phyloP scores from a whole-genome alignment of 2,888 invertebrate species.

The Pomacea canaliculata region DNA sequence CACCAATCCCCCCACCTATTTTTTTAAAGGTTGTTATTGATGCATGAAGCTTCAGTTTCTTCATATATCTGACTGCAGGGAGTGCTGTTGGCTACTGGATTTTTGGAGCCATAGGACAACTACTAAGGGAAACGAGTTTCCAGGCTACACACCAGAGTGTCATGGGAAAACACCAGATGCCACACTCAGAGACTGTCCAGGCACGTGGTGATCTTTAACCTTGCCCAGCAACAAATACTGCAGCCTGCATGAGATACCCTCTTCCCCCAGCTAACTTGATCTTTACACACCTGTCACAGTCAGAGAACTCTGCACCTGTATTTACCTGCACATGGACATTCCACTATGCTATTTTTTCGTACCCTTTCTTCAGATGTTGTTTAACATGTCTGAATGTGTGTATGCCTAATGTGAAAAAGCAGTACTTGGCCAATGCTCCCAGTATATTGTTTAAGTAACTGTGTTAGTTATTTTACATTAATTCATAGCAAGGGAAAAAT shows the following conservation, averaged over 20 bases:
- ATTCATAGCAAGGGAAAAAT: too few species aligned
- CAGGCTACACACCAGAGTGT: background rate
- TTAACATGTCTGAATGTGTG: too few species aligned
- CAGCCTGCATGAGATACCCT: background rate
- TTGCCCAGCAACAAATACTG: background rate
- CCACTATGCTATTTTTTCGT: too few species aligned
- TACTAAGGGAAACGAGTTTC: background rate
- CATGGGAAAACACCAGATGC: background rate
- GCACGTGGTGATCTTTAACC: slow-evolving; percentile 9
- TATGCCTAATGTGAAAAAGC: too few species aligned
- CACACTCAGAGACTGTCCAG: background rate
- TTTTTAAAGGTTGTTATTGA: background rate
- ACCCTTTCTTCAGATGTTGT: too few species aligned
- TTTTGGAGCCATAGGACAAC: slow-evolving; percentile 25
- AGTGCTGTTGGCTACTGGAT: slow-evolving; percentile 31
- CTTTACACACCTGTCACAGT: too few species aligned
- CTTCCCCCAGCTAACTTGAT: background rate
- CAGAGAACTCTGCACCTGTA: too few species aligned
- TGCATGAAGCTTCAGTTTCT: background rate
- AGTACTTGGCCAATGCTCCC: too few species aligned
- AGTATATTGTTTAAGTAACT: too few species aligned
- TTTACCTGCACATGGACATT: too few species aligned
- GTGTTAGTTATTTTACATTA: too few species aligned
- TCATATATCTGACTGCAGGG: slow-evolving; percentile 17
- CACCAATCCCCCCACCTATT: background rate